These are phyloP conservation scores for Meloidogyne chitwoodi DNA, from an alignment of 1,140 invertebrate species.

Conservation along the genomic window DNA sequence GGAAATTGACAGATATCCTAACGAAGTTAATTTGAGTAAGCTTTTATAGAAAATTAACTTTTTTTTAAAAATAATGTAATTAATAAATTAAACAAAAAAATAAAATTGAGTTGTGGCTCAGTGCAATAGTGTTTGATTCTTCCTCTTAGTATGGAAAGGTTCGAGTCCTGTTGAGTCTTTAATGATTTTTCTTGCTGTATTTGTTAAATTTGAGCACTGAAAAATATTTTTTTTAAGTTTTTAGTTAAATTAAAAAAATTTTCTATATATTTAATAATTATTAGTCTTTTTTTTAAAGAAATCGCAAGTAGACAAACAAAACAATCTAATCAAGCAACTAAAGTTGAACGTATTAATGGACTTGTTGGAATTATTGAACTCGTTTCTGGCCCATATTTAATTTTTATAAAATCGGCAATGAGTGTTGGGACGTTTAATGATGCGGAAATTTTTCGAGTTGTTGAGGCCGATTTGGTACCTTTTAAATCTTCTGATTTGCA, in stretches of 20 bases:
- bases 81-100: too few species aligned
- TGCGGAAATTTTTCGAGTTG: slow-evolving; percentile 79
- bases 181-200: too few species aligned
- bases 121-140: too few species aligned
- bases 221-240: too few species aligned
- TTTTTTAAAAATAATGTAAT: too few species aligned
- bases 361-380: slow-evolving; percentile 80
- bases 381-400: slow-evolving; percentile 69
- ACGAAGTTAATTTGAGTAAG: not conserved
- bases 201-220: too few species aligned
- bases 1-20: slow-evolving; percentile 13
- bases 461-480: slow-evolving; percentile 77
- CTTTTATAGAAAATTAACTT: not conserved
- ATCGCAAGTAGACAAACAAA: slow-evolving; percentile 30
- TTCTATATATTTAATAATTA: not conserved
- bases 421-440: slow-evolving; percentile 80
- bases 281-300: not conserved
- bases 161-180: too few species aligned
- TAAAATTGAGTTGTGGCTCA: too few species aligned
- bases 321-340: slow-evolving; percentile 40
- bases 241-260: too few species aligned
- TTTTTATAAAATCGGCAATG: slow-evolving; percentile 80
- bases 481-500: slow-evolving; percentile 77
- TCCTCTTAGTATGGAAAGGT: too few species aligned
- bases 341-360: slow-evolving; percentile 71